Percentiles rank a stretch among this genome's conserved stretches.
Evolutionary conservation across 2,113 vertebrate genomes (phyloP).

Genomic region (Platysteira castanea): DNA sequence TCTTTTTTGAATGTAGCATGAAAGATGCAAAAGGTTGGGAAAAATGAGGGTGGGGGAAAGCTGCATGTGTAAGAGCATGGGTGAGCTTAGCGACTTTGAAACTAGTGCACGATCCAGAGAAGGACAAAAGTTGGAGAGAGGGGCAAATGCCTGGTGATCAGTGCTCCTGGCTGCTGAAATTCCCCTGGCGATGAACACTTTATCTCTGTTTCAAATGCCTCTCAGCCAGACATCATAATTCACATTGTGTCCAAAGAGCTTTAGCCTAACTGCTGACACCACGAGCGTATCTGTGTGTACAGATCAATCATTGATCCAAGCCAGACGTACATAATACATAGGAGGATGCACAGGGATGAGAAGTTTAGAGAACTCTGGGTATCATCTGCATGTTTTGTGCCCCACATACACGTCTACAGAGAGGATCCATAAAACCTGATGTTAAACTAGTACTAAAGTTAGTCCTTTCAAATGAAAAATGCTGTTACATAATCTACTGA

Average conservation of each 20-base stretch:
- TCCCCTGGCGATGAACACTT: not conserved
- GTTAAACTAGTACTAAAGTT: not conserved
- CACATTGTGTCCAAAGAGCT: not conserved
- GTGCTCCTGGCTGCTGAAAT: not conserved
- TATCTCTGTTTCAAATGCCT: not conserved
- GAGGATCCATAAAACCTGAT: not conserved
- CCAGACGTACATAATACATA: not conserved
- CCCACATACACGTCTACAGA: not conserved
- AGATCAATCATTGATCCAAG: not conserved
- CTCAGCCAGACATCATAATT: not conserved
- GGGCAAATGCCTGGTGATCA: not conserved
- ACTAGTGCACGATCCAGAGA: not conserved
- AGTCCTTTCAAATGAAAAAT: not conserved
- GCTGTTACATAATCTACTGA: not conserved
- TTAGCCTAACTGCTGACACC: not conserved
- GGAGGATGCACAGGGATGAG: not conserved
- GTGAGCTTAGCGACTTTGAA: not conserved
- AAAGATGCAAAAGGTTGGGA: not conserved
- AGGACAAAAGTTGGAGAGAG: not conserved
- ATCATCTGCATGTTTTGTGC: not conserved
- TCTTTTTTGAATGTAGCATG: conserved; percentile 15
- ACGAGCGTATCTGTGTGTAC: fast-evolving
- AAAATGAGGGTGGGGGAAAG: not conserved
- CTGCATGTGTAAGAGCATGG: not conserved
- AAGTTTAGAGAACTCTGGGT: not conserved